Conservation (phyloP, 2,797 vertebrate species). For the Pseudotriccus pelzelni region DNA sequence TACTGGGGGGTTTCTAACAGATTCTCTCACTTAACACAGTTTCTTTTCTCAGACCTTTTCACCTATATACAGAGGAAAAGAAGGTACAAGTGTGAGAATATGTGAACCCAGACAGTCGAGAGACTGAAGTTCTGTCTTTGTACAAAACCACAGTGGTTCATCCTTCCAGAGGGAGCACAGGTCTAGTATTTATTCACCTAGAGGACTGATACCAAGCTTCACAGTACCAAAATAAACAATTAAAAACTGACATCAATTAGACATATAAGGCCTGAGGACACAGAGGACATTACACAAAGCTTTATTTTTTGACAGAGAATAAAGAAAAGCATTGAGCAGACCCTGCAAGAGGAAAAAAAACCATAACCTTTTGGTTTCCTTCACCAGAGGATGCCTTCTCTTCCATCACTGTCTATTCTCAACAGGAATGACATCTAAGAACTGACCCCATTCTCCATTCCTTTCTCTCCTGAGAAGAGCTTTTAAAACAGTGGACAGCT, state of each 20-base stretch:
- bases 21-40: conserved; percentile 9
- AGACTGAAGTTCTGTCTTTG: neutral
- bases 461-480: neutral
- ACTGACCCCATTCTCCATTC: neutral
- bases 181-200: neutral
- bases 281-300: neutral
- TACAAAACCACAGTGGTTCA: neutral
- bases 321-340: neutral
- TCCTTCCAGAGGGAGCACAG: neutral
- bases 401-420: conserved; percentile 12
- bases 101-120: neutral
- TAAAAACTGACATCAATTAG: neutral
- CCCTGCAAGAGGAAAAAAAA: neutral
- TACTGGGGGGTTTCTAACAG: conserved; percentile 41
- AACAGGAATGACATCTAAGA: neutral
- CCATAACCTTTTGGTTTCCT: neutral
- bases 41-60: conserved; percentile 40
- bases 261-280: neutral
- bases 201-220: neutral
- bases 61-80: neutral
- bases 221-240: neutral
- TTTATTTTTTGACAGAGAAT: neutral
- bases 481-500: neutral
- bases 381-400: neutral
- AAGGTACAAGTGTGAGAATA: neutral